A percentile compares a stretch with the other conserved stretches of the same genome.
Conservation (phyloP, 2,113 vertebrate genomes). For the Carettochelys insculpta region DNA sequence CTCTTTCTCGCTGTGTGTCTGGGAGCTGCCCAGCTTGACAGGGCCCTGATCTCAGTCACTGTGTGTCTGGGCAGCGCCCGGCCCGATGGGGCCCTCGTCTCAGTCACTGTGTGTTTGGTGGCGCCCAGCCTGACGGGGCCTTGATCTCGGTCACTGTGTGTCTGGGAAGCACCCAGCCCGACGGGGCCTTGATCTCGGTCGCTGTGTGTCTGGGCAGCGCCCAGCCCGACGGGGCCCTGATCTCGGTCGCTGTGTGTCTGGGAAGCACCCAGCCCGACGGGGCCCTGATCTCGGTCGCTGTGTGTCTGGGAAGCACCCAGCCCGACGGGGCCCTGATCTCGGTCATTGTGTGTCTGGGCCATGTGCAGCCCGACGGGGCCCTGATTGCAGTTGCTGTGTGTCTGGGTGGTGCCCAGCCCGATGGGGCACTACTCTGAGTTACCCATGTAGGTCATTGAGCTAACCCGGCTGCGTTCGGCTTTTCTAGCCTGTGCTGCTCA, state of each 20-base stretch:
- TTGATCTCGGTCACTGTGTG: too few relatives aligned
- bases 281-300: background rate
- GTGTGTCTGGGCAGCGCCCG: too few relatives aligned
- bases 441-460: background rate
- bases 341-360: too few relatives aligned
- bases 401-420: fast-evolving
- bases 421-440: background rate
- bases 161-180: fast-evolving
- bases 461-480: too few relatives aligned
- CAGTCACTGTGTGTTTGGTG: background rate
- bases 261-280: too few relatives aligned
- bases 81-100: background rate
- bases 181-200: too few relatives aligned
- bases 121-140: too few relatives aligned
- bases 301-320: too few relatives aligned
- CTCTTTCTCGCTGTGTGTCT: background rate
- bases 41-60: background rate
- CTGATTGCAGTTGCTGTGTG: background rate
- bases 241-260: too few relatives aligned
- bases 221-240: background rate
- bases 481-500: too few relatives aligned
- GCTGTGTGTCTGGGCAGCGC: too few relatives aligned
- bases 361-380: fast-evolving
- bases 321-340: background rate
- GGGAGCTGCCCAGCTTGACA: fast-evolving